These are phyloP conservation scores for Crambe crambe DNA, from an alignment of 37 sponge, comb jelly and placozoan species.

Conservation along the genomic window DNA sequence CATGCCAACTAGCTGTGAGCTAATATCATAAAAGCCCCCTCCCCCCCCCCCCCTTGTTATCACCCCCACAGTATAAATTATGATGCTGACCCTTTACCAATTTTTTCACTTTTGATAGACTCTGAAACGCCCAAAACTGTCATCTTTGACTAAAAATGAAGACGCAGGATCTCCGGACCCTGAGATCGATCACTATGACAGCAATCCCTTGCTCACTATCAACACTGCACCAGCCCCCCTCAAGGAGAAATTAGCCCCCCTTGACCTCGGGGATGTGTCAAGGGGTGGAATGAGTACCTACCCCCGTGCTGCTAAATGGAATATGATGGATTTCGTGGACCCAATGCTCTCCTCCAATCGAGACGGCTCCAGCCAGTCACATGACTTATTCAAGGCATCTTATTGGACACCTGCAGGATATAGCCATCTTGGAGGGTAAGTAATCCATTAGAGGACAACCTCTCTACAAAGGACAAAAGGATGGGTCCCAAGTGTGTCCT, in stretches of 20 bases:
- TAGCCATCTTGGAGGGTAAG: slow-evolving; percentile 34
- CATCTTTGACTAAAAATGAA: neutral
- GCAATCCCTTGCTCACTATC: neutral
- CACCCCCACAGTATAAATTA: neutral
- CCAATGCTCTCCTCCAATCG: neutral
- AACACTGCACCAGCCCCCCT: slow-evolving; percentile 7
- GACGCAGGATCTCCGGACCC: neutral
- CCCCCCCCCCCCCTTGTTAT: too few species aligned
- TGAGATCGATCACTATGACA: neutral
- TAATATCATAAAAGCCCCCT: too few species aligned
- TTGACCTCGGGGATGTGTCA: neutral
- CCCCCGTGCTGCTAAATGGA: neutral
- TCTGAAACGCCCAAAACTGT: neutral
- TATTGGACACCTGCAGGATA: slow-evolving; percentile 39
- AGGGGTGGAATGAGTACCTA: neutral
- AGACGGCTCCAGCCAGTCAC: neutral
- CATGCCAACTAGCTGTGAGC: neutral
- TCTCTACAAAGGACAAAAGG: too few species aligned
- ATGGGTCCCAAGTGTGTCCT: too few species aligned
- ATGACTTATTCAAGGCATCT: slow-evolving; percentile 22
- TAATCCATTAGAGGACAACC: neutral
- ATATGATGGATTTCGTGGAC: slow-evolving; percentile 1
- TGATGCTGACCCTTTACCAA: too few species aligned
- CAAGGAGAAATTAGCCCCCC: neutral
- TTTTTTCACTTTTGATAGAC: too few species aligned